Percentiles rank a stretch among this genome's conserved stretches.
These are phyloP conservation scores for Idaea dimidiata DNA, from an alignment of 2,888 invertebrate genomes.

Conservation along the genomic window DNA sequence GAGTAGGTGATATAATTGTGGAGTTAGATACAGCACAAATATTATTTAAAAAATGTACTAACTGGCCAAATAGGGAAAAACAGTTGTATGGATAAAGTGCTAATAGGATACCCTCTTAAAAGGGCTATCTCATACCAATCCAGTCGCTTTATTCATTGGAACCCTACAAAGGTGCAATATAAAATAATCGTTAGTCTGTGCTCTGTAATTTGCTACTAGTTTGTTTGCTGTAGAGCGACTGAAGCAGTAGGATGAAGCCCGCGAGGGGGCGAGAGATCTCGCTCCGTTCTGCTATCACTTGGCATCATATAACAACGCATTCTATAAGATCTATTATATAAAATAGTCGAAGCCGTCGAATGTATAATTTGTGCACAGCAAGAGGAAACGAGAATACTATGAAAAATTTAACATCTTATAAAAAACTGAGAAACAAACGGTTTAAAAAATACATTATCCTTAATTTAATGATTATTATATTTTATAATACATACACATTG, in stretches of 20 bases:
- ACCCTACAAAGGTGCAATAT: neutral
- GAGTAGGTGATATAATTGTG: too few relatives aligned
- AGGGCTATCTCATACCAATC: conserved; percentile 15
- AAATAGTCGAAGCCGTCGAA: conserved; percentile 62
- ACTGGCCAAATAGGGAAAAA: too few relatives aligned
- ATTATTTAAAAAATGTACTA: too few relatives aligned
- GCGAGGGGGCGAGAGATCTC: conserved; percentile 28
- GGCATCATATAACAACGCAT: conserved; percentile 70
- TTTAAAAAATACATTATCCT: conserved; percentile 79
- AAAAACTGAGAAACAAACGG: conserved; percentile 74
- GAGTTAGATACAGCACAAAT: too few relatives aligned
- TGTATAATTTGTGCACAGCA: conserved; percentile 75
- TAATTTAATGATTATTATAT: conserved; percentile 76
- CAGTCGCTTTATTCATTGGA: conserved; percentile 10
- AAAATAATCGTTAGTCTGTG: neutral
- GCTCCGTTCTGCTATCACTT: conserved; percentile 26
- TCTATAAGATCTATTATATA: conserved; percentile 56
- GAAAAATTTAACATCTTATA: conserved; percentile 72
- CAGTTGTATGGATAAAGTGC: too few relatives aligned
- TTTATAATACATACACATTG: conserved; percentile 79
- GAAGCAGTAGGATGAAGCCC: neutral
- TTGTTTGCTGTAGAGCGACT: neutral
- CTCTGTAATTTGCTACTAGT: neutral
- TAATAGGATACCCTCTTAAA: neutral
- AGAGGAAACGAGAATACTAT: conserved; percentile 64